Base-by-base conservation (phyloP, 2,888 invertebrate genomes). In the Drosophila neonasuta region DNA sequence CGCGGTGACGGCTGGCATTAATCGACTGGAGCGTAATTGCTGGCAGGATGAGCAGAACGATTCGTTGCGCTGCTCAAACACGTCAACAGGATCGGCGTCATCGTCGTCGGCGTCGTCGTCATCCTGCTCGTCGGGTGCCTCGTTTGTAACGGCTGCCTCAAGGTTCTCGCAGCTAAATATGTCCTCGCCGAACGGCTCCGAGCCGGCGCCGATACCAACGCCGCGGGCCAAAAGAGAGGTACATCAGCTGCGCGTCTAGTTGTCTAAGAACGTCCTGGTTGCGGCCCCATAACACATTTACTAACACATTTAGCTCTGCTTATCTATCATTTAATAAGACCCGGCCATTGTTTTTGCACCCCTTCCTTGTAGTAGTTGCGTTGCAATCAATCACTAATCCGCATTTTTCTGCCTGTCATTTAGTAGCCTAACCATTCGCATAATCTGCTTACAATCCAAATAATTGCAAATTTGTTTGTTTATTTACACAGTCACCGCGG, bases 191-290 rank as follows among this genome's bases (percentile, higher is more conserved):
- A 49, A 54, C 46, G 60, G 72, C 36, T 77, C 77, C 65, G 88
- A 79, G 48, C 56, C 80, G 65, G 59, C 75, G 29, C 90, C 89
- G 46, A 84, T 88, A 73, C 90, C 90, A 57, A 88, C 90, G 48
- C 90, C 90, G 55, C 87, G 90, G 55, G 81, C 82, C 60, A 90
- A 90, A 81, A 90, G 90, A 90, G 90, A 90, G 90, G 90, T 90
- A 90, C 87, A 79, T 8, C 64, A 63, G 67, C 72, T 57, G 77
- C 77, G 80, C 52, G 67, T 68, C 62, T 76, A 66, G 50, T 74
- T 75, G 30, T 52, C 61, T 70, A 71, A 74, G 60, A 64, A 66
- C 54, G 57, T 73, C 74, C 78, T 55, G 82, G 83, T 79, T 78
- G 68, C 70, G 74, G 77, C 71, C 42, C 67, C 58, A 49, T 54